Evolutionary conservation across 2,888 invertebrate genomes (phyloP).

Genomic region (Xanthorhoe spadicearia): DNA sequence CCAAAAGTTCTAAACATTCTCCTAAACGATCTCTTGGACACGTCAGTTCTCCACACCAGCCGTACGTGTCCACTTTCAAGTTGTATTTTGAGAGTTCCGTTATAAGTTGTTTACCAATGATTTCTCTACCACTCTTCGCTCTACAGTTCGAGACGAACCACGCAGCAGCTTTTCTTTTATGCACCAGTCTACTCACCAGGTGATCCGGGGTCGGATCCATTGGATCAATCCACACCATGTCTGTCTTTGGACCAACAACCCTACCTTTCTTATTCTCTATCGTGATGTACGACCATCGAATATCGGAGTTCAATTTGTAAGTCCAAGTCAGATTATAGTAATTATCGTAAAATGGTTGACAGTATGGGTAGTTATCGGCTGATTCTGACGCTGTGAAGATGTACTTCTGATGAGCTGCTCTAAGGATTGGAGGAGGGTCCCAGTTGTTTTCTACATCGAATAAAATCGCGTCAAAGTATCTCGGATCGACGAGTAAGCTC

Average conservation of each 20-base stretch:
- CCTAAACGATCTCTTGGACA: constrained; percentile 62
- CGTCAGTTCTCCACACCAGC: constrained; percentile 61
- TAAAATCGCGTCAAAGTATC: constrained; percentile 77
- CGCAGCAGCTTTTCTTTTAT: constrained; percentile 66
- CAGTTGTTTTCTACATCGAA: constrained; percentile 78
- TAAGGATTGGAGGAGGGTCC: constrained; percentile 56
- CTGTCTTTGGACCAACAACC: constrained; percentile 65
- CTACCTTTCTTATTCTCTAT: constrained; percentile 58
- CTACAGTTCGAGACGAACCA: constrained; percentile 73
- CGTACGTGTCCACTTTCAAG: constrained; percentile 64
- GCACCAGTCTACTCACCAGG: constrained; percentile 51
- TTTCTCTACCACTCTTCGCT: constrained; percentile 50
- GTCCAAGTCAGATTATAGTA: constrained; percentile 73
- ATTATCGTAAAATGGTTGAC: constrained; percentile 54
- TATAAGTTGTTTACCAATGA: constrained; percentile 48
- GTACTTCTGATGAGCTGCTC: constrained; percentile 74
- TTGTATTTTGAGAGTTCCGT: constrained; percentile 54
- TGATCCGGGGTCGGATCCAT: constrained; percentile 53
- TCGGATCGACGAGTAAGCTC: constrained; percentile 59
- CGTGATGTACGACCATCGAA: constrained; percentile 58
- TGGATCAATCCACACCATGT: constrained; percentile 61
- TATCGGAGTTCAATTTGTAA: constrained; percentile 69
- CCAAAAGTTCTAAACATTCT: constrained; percentile 61
- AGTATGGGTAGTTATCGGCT: constrained; percentile 59
- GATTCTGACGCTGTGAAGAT: constrained; percentile 74